Percentiles rank a stretch among this genome's conserved stretches.
These are phyloP conservation scores for Atopsyche davidsoni DNA, from an alignment of 1,140 invertebrate species.

Conservation along the genomic window DNA sequence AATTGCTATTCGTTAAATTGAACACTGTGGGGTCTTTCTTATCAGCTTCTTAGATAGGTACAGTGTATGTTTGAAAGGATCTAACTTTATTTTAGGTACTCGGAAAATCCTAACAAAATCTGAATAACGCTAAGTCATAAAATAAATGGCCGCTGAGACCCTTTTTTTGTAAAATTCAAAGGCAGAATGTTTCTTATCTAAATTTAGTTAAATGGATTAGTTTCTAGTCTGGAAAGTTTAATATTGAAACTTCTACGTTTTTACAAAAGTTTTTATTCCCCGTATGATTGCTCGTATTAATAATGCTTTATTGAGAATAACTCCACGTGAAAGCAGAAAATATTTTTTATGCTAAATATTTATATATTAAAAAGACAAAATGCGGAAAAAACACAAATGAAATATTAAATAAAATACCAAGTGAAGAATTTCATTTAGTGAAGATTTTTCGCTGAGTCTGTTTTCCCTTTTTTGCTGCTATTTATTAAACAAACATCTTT, in stretches of 20 bases:
- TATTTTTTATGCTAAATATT: background rate
- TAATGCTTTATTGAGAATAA: background rate
- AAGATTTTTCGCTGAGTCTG: constrained; percentile 2
- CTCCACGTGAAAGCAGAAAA: background rate
- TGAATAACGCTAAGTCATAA: too few relatives aligned
- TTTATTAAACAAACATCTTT: constrained; percentile 15
- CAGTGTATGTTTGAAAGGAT: too few relatives aligned
- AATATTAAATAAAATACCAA: background rate
- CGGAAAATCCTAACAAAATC: too few relatives aligned
- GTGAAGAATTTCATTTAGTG: constrained; percentile 11
- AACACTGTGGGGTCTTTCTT: too few relatives aligned
- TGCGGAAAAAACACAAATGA: background rate
- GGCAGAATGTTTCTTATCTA: too few relatives aligned
- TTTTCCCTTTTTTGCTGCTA: constrained; percentile 10
- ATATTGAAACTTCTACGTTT: background rate
- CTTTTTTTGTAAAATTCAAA: too few relatives aligned
- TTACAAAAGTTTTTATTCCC: background rate
- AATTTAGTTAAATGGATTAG: too few relatives aligned
- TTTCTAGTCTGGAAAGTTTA: background rate
- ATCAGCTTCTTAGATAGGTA: too few relatives aligned
- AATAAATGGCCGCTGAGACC: too few relatives aligned
- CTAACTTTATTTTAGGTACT: too few relatives aligned
- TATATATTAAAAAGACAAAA: background rate
- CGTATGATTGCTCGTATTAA: background rate
- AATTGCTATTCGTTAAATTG: too few relatives aligned